Base-by-base conservation (phyloP, 2,888 invertebrate species). In the Barypeithes pellucidus region DNA sequence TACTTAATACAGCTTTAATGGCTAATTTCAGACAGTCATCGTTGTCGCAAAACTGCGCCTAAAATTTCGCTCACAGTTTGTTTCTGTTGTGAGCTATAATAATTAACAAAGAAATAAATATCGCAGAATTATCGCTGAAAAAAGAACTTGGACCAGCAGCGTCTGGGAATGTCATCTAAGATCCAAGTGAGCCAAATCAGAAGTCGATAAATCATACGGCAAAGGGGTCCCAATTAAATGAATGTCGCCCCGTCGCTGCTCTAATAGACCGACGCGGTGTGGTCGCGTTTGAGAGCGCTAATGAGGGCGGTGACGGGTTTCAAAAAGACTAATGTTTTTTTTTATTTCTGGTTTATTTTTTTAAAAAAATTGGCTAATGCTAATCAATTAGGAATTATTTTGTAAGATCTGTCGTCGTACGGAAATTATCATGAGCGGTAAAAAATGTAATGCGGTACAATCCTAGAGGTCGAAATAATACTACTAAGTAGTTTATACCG, bases 211-310 rank as follows among this genome's bases (percentile, higher is more conserved):
- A 72, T 72, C 72, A 72, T 72, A 62, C 67, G 50, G 33, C 50
- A 75, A 75, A 61, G 66, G 67, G 75, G 50, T 11, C 75, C 75
- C 75, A 75, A 75, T 75, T 75, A 75, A 71, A 67, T 57, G 57
- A 75, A 75, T 71, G 71, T 73, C 73, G 50, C 57, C 62, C 73
- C 41, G 69, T 65, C 69, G 36, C 12, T 16, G 36, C 33, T 60
- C 65, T 69, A 73, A 73, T 73, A 73, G 73, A 73, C 57, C 73
- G 73, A 65, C 47, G 59, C 65, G 70, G 70, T 71, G 65, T 71
- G 70, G 70, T 71, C 70, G 65, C 59, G 59, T 71, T 65, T 65
- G 59, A 65, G 24, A 62, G 63, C 62, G 72, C 67, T 72, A 72
- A 72, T 72, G 72, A 72, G 67, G 72, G 72, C 72, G 66, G 59